Percentiles rank a stretch among this genome's conserved stretches.
Conservation (phyloP, 2,888 invertebrate genomes). For the Eurytoma californica region DNA sequence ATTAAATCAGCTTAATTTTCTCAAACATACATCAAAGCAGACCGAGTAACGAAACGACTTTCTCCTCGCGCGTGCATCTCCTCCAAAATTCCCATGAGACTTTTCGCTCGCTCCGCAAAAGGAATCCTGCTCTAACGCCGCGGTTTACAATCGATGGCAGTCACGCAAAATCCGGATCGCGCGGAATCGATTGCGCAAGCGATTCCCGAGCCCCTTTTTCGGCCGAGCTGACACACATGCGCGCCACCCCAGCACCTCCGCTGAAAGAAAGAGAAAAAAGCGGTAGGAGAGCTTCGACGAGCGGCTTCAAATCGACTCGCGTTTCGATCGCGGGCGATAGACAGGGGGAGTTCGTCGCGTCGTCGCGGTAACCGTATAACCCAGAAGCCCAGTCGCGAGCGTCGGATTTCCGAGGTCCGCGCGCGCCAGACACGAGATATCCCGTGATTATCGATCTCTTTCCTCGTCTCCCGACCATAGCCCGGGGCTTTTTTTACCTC, state of each 20-base stretch:
- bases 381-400: conserved; percentile 58
- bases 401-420: conserved; percentile 37
- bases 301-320: conserved; percentile 30
- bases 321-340: conserved; percentile 24
- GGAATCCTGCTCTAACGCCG: too few species aligned
- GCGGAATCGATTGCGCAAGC: too few species aligned
- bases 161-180: too few species aligned
- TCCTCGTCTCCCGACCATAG: neutral
- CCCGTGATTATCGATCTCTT: conserved; percentile 39
- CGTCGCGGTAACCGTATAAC: conserved; percentile 55
- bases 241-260: neutral
- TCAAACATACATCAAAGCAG: too few species aligned
- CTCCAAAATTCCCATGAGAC: too few species aligned
- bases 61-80: too few species aligned
- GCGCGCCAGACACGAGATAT: conserved; percentile 31
- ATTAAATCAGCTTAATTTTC: too few species aligned
- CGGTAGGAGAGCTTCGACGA: neutral
- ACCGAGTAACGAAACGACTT: neutral
- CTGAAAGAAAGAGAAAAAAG: too few species aligned
- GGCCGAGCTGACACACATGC: neutral
- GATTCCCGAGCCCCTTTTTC: too few species aligned
- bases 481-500: neutral
- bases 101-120: too few species aligned
- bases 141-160: too few species aligned
- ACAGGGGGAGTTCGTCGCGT: conserved; percentile 17